Evolutionary conservation across 1,140 invertebrate genomes (phyloP).

Genomic region (Amphibalanus amphitrite): DNA sequence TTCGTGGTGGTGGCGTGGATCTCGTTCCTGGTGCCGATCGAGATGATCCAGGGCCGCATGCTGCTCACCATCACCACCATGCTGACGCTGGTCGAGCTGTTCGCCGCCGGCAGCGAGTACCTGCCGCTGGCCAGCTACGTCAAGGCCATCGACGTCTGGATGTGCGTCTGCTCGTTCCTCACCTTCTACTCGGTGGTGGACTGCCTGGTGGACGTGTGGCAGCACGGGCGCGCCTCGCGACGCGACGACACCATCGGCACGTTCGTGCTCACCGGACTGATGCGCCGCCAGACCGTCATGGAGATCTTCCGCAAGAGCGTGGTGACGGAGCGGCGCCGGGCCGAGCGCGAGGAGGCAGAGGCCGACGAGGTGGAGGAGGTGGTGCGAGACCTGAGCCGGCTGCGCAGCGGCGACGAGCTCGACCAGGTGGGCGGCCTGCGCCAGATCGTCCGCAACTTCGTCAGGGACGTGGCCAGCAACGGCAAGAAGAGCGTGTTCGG

Average conservation of each 20-base stretch:
- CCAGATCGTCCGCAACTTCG: not conserved
- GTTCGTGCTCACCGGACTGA: not conserved
- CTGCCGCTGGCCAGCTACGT: slow-evolving; percentile 31
- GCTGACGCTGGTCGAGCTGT: slow-evolving; percentile 12
- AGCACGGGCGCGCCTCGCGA: not conserved
- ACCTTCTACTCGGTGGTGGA: slow-evolving; percentile 16
- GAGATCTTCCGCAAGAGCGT: not conserved
- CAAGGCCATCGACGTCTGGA: slow-evolving; percentile 50
- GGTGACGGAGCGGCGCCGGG: no score
- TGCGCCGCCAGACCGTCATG: not conserved
- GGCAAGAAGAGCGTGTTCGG: not conserved
- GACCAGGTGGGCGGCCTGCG: not conserved
- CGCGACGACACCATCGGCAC: not conserved
- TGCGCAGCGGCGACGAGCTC: not conserved
- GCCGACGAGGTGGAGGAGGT: not conserved
- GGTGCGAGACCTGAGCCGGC: not conserved
- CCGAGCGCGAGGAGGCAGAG: not conserved
- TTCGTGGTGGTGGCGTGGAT: slow-evolving; percentile 46
- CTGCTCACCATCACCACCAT: slow-evolving; percentile 35
- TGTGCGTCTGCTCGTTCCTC: slow-evolving; percentile 46
- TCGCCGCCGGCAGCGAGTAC: slow-evolving; percentile 5
- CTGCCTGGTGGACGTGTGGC: not conserved
- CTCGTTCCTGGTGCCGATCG: slow-evolving; percentile 42
- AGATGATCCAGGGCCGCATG: slow-evolving; percentile 39
- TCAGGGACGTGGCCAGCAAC: no score